Conservation (phyloP, 92 coral and sea anemone species). For the Metridium senile region DNA sequence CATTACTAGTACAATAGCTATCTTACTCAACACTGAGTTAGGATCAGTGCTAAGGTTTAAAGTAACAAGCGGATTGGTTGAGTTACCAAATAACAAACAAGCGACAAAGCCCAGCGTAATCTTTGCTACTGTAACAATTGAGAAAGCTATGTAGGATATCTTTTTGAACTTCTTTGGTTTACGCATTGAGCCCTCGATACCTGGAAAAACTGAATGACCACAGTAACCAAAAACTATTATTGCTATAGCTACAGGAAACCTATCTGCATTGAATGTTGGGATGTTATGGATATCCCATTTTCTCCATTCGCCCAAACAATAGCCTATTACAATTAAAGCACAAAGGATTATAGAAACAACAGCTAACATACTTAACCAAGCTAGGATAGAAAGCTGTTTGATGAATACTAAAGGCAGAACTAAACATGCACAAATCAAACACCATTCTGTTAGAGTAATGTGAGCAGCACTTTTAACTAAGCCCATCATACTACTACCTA, state of each 20-base stretch:
- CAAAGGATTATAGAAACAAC: slow-evolving; percentile 60
- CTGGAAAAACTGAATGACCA: slow-evolving; percentile 84
- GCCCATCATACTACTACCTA: slow-evolving; percentile 60
- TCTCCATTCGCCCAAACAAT: slow-evolving; percentile 51
- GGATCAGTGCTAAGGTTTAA: slow-evolving; percentile 53
- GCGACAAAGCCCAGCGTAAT: slow-evolving; percentile 67
- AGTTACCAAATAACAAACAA: slow-evolving; percentile 56
- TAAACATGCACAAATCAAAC: slow-evolving; percentile 54
- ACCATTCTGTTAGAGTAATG: slow-evolving; percentile 56
- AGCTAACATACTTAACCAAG: slow-evolving; percentile 85
- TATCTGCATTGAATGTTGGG: slow-evolving; percentile 50
- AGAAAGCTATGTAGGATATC: slow-evolving; percentile 64
- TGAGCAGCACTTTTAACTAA: slow-evolving; percentile 36
- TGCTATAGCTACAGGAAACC: slow-evolving; percentile 74
- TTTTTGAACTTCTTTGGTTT: slow-evolving; percentile 72
- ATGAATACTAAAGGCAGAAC: slow-evolving; percentile 64
- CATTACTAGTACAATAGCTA: slow-evolving; percentile 52
- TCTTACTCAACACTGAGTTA: slow-evolving; percentile 46
- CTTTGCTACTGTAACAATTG: slow-evolving; percentile 52
- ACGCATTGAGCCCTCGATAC: slow-evolving; percentile 81
- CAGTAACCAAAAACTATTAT: slow-evolving; percentile 71
- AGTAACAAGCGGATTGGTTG: slow-evolving; percentile 59
- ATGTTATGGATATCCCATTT: slow-evolving; percentile 58
- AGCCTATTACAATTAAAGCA: slow-evolving; percentile 56
- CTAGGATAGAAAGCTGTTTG: slow-evolving; percentile 58